phyloP scores from a whole-genome alignment of 2,797 vertebrate species.

The Chaenodraco wilsoni region DNA sequence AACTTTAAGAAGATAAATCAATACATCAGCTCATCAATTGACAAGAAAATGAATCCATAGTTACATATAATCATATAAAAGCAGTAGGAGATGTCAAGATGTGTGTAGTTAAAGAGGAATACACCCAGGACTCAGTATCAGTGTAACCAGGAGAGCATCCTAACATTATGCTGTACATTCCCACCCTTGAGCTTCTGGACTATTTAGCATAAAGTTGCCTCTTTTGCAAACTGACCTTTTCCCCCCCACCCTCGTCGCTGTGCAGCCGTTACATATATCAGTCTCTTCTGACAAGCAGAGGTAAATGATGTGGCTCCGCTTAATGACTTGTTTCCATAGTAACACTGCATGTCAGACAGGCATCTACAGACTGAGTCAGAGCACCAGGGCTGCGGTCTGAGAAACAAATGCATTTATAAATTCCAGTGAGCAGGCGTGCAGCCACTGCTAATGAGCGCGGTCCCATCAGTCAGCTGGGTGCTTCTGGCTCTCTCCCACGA shows the following conservation, averaged over 20 bases:
- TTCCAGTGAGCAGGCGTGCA: constrained; percentile 13
- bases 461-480: constrained; percentile 33
- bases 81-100: neutral
- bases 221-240: constrained; percentile 6
- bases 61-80: no score
- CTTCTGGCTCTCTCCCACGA: constrained; percentile 6
- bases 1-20: no score
- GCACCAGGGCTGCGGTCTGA: constrained; percentile 29
- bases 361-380: constrained; percentile 50
- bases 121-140: neutral
- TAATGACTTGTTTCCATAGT: constrained; percentile 71
- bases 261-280: constrained; percentile 33
- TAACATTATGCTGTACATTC: neutral
- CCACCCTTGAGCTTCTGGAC: neutral
- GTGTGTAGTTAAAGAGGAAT: neutral
- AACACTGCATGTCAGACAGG: constrained; percentile 51
- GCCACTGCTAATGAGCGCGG: constrained; percentile 26
- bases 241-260: neutral
- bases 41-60: no score
- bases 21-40: no score
- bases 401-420: constrained; percentile 26
- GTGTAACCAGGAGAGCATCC: neutral
- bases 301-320: constrained; percentile 25
- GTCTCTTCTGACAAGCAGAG: constrained; percentile 41
- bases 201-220: neutral